Evolutionary conservation across 1,140 invertebrate species (phyloP), one percentile per base, ranked within the genome.

Genomic region (Drosophila dunni): DNA sequence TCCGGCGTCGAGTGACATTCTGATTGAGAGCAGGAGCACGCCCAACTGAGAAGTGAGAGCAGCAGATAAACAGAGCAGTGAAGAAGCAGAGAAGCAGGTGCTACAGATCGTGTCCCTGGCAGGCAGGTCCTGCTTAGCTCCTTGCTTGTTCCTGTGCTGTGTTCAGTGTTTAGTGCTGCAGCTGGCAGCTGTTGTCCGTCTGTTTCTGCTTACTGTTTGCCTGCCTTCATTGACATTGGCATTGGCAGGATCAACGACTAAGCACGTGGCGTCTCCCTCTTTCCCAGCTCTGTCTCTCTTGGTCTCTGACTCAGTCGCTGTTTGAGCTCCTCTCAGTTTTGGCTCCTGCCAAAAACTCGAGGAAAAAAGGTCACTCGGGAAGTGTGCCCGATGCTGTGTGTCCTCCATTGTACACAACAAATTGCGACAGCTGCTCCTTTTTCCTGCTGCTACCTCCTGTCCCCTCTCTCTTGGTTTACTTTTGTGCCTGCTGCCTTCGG

Each of bases 221-320:
- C 15, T 62, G n/a, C 48, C 46, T 63, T 24, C 61, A 38, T 67
- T 77, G 67, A 42, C 73, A 69, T 74, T 62, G 61, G 46, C 72
- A 62, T 62, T 79, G 81, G 48, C 83, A 86, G 83, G 83, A 86
- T 88, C 83, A 88, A 86, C 83, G 79, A 88, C 83, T 86, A 88
- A 86, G 83, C 83, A 86, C 83, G 83, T 86, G 83, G 83, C 83
- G 83, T 86, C 79, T 84, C 79, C 79, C 81, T 70, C 80, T 75
- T 70, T 40, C 66, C 69, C 17, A 11, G 17, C 53, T 17, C 20
- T 13, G 10, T 51, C 48, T 9, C 20, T 20, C 61, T 53, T 20
- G 17, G 0, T 50, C 46, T 53, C 40, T 66, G 9, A 34, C 42
- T 54, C 54, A 48, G 54, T 15, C 72, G 44, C 63, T 29, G 53